Evolutionary conservation across 2,113 vertebrate genomes (phyloP).

Genomic region (Neogobius melanostomus): DNA sequence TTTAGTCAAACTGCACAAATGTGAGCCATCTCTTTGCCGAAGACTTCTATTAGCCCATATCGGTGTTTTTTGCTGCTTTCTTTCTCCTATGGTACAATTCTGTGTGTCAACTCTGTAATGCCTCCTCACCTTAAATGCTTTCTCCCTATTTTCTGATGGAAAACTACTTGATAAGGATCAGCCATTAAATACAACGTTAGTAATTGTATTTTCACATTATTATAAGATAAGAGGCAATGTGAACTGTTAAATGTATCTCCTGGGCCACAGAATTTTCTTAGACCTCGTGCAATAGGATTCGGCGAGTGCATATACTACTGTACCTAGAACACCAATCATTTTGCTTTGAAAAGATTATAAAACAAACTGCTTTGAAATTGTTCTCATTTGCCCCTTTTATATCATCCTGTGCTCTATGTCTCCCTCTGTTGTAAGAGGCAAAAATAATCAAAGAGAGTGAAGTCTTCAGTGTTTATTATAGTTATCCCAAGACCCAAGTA

Average conservation of each 20-base stretch:
- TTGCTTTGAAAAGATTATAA: not conserved
- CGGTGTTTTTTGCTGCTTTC: not conserved
- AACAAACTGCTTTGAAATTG: not conserved
- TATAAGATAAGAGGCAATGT: not conserved
- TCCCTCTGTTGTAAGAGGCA: constrained; percentile 48
- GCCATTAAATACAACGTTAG: not conserved
- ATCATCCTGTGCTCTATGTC: constrained; percentile 30
- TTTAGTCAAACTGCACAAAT: constrained; percentile 31
- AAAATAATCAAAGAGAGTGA: constrained; percentile 20
- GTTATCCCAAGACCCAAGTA: constrained; percentile 39
- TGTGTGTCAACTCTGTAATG: not conserved
- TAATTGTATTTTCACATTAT: not conserved
- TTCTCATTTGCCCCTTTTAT: not conserved
- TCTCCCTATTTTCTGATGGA: not conserved
- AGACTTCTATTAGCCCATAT: not conserved
- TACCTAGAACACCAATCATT: not conserved
- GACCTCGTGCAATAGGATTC: not conserved
- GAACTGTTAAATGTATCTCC: not conserved
- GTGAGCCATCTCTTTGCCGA: not conserved
- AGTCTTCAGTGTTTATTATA: constrained; percentile 33
- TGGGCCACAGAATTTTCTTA: not conserved
- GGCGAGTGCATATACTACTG: not conserved
- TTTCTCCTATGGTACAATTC: not conserved
- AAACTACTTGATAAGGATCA: not conserved
- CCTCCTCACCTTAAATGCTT: not conserved